These are phyloP conservation scores for Zaprionus inermis DNA, from an alignment of 1,140 invertebrate genomes.

Conservation along the genomic window DNA sequence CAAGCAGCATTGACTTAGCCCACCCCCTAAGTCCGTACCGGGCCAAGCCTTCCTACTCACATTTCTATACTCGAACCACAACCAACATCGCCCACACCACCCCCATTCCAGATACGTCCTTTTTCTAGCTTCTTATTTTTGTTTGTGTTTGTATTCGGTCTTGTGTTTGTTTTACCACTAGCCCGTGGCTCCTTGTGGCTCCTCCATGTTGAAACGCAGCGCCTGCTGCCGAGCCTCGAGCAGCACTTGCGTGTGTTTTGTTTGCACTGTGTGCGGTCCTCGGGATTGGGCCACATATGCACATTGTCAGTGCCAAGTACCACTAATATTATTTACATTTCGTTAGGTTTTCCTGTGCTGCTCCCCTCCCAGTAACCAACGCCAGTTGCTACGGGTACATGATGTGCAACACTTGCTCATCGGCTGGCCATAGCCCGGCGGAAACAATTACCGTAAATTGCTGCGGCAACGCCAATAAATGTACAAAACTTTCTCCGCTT, in stretches of 20 bases:
- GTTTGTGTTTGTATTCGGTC: conserved; percentile 66
- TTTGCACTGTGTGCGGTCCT: conserved; percentile 55
- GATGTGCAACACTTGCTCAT: neutral
- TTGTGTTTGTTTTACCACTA: conserved; percentile 76
- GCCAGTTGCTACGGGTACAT: neutral
- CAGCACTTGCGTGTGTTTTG: conserved; percentile 71
- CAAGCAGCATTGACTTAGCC: conserved; percentile 61
- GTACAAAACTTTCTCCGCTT: conserved; percentile 62
- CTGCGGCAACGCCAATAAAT: conserved; percentile 42
- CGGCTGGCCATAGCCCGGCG: conserved; percentile 35
- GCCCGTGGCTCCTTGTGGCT: conserved; percentile 58
- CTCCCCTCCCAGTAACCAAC: too few relatives aligned
- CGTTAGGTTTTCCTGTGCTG: conserved; percentile 64
- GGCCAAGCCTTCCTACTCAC: neutral
- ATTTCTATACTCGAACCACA: conserved; percentile 37
- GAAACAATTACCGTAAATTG: conserved; percentile 75
- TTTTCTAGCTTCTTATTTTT: conserved; percentile 46
- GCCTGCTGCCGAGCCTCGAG: conserved; percentile 54
- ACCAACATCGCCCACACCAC: neutral
- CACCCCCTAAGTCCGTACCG: too few relatives aligned
- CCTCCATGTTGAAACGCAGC: conserved; percentile 15
- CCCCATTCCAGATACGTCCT: neutral
- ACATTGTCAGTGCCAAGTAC: conserved; percentile 80
- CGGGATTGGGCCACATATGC: conserved; percentile 71
- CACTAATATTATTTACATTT: conserved; percentile 83